Evolutionary conservation across 1,140 invertebrate species (phyloP).

Genomic region (Argopecten irradians): DNA sequence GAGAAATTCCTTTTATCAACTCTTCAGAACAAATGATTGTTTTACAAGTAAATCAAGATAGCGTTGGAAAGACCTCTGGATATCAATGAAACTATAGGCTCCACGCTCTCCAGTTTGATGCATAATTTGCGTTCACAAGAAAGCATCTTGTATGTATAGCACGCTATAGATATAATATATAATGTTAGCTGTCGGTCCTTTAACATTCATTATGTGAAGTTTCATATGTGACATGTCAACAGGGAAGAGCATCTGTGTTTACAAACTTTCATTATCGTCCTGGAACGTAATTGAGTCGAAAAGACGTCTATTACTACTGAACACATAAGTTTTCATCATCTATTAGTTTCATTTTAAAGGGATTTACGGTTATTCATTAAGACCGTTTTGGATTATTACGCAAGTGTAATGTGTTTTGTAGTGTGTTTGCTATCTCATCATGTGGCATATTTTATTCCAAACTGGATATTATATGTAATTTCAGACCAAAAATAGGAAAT

Average conservation of each 20-base stretch:
- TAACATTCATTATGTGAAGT: not conserved
- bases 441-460: not conserved
- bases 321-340: not conserved
- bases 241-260: not conserved
- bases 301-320: not conserved
- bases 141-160: not conserved
- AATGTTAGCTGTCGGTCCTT: not conserved
- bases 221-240: not conserved
- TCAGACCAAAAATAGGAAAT: not conserved
- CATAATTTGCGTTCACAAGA: not conserved
- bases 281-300: not conserved
- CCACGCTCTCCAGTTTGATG: not conserved
- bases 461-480: not conserved
- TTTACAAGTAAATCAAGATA: constrained; percentile 23
- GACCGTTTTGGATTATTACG: not conserved
- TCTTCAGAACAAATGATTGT: constrained; percentile 1
- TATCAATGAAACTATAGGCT: not conserved
- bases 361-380: not conserved
- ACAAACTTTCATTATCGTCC: not conserved
- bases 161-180: not conserved
- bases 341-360: not conserved
- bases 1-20: constrained; percentile 22
- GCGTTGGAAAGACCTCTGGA: not conserved
- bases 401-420: not conserved
- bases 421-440: not conserved